Conservation (phyloP, 2,797 vertebrate species). For the Ataeniobius toweri region DNA sequence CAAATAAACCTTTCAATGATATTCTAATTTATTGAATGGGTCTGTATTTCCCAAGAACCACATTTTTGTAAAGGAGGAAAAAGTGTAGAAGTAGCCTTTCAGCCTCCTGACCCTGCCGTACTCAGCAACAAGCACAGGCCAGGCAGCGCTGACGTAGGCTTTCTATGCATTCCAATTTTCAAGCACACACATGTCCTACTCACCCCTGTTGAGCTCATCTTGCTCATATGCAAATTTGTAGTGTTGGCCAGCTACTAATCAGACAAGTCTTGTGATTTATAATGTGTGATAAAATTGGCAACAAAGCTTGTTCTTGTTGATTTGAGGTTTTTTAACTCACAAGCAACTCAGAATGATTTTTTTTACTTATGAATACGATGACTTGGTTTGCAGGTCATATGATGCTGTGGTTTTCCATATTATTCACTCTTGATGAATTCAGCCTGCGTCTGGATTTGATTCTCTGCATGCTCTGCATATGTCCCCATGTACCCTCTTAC, state of each 20-base stretch:
- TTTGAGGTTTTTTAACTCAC: neutral
- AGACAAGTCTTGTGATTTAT: neutral
- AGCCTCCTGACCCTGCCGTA: neutral
- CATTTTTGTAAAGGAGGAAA: neutral
- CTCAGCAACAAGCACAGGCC: too few species aligned
- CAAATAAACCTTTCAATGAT: neutral
- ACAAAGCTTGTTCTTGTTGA: neutral
- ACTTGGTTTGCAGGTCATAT: neutral
- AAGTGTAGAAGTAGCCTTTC: too few species aligned
- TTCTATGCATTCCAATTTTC: neutral
- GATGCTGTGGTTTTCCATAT: neutral
- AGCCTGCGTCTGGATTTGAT: neutral
- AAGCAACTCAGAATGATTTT: neutral
- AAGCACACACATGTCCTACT: neutral
- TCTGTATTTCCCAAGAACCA: neutral
- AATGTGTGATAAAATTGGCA: neutral
- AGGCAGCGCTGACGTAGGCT: too few species aligned
- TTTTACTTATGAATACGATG: neutral
- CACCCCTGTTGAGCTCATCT: neutral
- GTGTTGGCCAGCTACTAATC: neutral
- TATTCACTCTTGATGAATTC: neutral
- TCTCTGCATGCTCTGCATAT: conserved; percentile 35
- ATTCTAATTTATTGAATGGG: neutral
- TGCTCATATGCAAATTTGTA: neutral
- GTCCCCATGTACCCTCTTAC: conserved; percentile 55